Percentiles rank a stretch among this genome's conserved stretches.
phyloP scores from a whole-genome alignment of 2,797 vertebrate genomes.

The Cynopterus sphinx region DNA sequence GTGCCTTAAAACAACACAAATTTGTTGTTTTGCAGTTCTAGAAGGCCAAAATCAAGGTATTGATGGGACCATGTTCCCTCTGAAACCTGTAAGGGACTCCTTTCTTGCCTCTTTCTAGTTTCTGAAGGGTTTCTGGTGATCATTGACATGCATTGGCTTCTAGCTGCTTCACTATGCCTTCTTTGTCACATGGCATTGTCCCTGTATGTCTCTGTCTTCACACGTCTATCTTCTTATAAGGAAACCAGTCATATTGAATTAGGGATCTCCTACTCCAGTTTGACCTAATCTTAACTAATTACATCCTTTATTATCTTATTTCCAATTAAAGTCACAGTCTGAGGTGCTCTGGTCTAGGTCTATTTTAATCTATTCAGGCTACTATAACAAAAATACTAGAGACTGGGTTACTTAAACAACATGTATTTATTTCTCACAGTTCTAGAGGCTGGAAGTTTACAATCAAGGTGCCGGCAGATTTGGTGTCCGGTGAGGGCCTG shows the following conservation, averaged over 20 bases:
- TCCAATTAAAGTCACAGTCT: not conserved
- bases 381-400: not conserved
- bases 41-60: not conserved
- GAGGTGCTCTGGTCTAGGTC: not conserved
- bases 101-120: not conserved
- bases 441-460: not conserved
- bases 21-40: not conserved
- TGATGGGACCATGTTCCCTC: not conserved
- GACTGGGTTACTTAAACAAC: not conserved
- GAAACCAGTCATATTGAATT: not conserved
- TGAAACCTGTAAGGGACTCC: not conserved
- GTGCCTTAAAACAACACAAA: not conserved
- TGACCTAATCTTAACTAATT: not conserved
- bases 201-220: not conserved
- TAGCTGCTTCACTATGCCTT: not conserved
- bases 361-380: not conserved
- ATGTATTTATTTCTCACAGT: not conserved
- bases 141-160: not conserved
- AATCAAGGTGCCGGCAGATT: not conserved
- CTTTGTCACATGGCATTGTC: accelerated
- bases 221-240: not conserved
- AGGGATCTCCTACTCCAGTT: not conserved
- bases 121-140: not conserved
- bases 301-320: not conserved
- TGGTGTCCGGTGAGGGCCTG: accelerated